Evolutionary conservation across 2,888 invertebrate genomes (phyloP), one percentile per base, ranked within the genome.

Genomic region (Cheilosia impressa): DNA sequence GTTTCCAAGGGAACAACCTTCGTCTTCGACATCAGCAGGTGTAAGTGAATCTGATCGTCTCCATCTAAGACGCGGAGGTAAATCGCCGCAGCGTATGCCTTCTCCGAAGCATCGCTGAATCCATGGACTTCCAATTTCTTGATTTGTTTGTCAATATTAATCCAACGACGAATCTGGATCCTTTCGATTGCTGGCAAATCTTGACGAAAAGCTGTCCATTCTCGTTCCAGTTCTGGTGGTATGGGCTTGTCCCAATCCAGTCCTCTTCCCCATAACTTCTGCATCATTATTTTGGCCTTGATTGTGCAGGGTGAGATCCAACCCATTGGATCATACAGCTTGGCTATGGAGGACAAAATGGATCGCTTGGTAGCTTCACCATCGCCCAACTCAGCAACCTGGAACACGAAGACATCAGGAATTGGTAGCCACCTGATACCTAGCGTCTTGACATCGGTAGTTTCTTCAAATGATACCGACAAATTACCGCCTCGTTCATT

Each of bases 121-220:
- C 50, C 50, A 10, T 50, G 10, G 50, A 41, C 41, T 9, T 41
- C 41, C 10, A 41, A 13, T 13, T 24, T 10, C 10, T 24, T 24
- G 5, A 62, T 62, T 22, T 43, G 27, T 50, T 63, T 10, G 5
- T 50, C 47, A 19, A 47, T 63, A 27, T 63, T 63, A n/a, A 62
- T 62, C 43, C 57, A 60, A 10, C 41, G 58, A 43, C 17, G 34
- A 43, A 43, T 53, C 24, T 24, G 52, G 22, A 53, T 15, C 4
- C 15, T 22, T 13, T 53, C 52, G 24, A 53, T 10, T 10, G 24
- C 22, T 13, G 52, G 10, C 5, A 53, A 10, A 1, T 53, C 52
- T 15, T 53, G 10, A 9, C 47, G 47, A 47, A 47, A n/a, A 3
- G 47, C n/a, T 41, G 10, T 4, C 41, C 41, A 47, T 27, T 41